These are phyloP conservation scores for Araneus ventricosus DNA, from an alignment of 1,140 invertebrate genomes.

Conservation along the genomic window DNA sequence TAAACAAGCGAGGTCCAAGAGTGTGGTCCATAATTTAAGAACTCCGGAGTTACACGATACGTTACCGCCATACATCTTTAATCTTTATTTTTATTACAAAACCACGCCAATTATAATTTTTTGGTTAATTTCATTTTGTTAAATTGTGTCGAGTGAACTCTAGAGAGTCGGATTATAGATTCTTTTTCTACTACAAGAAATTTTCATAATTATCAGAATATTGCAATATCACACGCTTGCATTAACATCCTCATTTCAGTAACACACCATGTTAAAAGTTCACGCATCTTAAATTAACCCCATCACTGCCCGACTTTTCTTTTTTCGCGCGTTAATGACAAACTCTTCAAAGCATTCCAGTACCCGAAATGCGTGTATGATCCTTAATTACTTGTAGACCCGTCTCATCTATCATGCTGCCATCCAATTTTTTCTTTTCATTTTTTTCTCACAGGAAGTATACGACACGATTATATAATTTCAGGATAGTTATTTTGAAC, in stretches of 20 bases:
- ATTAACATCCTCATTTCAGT: neutral
- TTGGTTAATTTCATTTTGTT: neutral
- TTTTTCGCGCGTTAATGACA: neutral
- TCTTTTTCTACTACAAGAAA: neutral
- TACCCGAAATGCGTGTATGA: neutral
- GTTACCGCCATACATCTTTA: too few species aligned
- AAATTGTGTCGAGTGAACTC: neutral
- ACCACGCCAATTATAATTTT: too few species aligned
- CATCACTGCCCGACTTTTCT: neutral
- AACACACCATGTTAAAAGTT: neutral
- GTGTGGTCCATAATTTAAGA: too few species aligned
- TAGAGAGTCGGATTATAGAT: neutral
- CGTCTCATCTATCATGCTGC: neutral
- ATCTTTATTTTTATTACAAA: too few species aligned
- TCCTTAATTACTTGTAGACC: conserved; percentile 10
- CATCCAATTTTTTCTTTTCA: neutral
- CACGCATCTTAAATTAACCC: conserved; percentile 23
- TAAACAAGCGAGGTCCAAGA: too few species aligned
- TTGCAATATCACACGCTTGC: neutral
- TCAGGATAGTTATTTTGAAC: neutral
- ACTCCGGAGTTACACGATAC: too few species aligned
- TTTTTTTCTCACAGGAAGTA: neutral
- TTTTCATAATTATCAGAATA: neutral
- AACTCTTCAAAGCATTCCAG: neutral
- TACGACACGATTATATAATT: neutral